Conservation (phyloP, 2,888 invertebrate species). For the Synergus gifuensis region DNA sequence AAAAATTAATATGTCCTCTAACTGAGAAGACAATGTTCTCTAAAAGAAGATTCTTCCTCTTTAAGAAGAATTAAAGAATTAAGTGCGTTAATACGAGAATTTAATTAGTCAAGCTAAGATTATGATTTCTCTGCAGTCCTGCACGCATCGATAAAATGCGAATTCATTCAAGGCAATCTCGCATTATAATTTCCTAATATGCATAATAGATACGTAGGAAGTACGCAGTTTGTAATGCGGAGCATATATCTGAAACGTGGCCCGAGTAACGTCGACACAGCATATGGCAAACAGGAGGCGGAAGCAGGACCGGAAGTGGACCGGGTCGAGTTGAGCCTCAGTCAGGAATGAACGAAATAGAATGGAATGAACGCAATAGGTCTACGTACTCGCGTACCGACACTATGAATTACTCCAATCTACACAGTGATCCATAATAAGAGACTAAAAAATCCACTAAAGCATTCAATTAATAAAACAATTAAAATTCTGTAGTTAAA, state of each 20-base stretch:
- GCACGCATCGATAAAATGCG: not conserved
- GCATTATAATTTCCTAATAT: slow-evolving; percentile 7
- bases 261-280: slow-evolving; percentile 29
- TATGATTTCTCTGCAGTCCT: not conserved
- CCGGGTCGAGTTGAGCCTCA: slow-evolving; percentile 40
- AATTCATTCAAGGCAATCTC: slow-evolving; percentile 9
- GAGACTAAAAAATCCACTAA: not conserved
- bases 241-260: slow-evolving; percentile 39
- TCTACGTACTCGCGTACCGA: slow-evolving; percentile 36
- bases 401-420: slow-evolving; percentile 17
- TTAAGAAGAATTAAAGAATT: too few species aligned
- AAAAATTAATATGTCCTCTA: not conserved
- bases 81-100: not conserved
- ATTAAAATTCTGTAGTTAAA: not conserved
- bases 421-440: slow-evolving; percentile 10
- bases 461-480: not conserved
- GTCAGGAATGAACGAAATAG: slow-evolving; percentile 41
- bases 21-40: too few species aligned
- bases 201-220: slow-evolving; percentile 42
- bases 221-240: slow-evolving; percentile 28
- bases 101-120: not conserved
- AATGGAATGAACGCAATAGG: slow-evolving; percentile 39
- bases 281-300: slow-evolving; percentile 55
- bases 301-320: slow-evolving; percentile 50
- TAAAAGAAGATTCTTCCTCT: too few species aligned